phyloP scores from a whole-genome alignment of 92 coral and sea anemone species.

The Palythoa heliodiscus region DNA sequence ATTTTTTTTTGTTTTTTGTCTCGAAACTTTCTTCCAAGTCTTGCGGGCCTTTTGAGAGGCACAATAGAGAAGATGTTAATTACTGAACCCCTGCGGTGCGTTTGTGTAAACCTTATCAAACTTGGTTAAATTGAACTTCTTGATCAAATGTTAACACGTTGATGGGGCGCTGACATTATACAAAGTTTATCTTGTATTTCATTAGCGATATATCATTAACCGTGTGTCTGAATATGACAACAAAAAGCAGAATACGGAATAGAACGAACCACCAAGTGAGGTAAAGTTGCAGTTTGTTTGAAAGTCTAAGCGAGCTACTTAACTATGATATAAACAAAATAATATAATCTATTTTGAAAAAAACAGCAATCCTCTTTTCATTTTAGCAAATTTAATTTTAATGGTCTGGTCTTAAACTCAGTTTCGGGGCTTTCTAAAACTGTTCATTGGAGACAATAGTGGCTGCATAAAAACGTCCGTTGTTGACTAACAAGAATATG shows the following conservation, averaged over 20 bases:
- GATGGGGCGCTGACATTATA: background rate
- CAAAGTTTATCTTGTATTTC: background rate
- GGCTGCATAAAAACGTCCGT: too few relatives aligned
- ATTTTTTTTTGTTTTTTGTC: constrained; percentile 11
- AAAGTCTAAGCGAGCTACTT: too few relatives aligned
- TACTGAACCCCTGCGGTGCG: constrained; percentile 18
- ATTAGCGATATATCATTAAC: background rate
- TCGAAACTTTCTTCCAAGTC: background rate
- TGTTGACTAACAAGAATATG: too few relatives aligned
- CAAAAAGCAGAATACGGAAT: background rate
- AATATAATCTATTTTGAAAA: too few relatives aligned
- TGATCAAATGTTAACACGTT: constrained; percentile 26
- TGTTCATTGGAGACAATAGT: too few relatives aligned
- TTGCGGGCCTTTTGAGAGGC: constrained; percentile 7
- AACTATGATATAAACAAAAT: too few relatives aligned
- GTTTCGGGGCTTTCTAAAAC: too few relatives aligned
- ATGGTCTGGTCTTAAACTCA: too few relatives aligned
- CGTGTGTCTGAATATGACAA: background rate
- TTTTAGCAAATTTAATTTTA: too few relatives aligned
- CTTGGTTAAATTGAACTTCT: background rate
- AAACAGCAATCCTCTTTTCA: too few relatives aligned
- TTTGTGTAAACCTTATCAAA: background rate
- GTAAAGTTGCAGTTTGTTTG: background rate
- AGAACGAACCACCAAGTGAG: background rate
- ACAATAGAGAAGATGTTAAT: constrained; percentile 22